Evolutionary conservation across 1,140 invertebrate genomes (phyloP).

Genomic region (Aphelenchoides fujianensis): DNA sequence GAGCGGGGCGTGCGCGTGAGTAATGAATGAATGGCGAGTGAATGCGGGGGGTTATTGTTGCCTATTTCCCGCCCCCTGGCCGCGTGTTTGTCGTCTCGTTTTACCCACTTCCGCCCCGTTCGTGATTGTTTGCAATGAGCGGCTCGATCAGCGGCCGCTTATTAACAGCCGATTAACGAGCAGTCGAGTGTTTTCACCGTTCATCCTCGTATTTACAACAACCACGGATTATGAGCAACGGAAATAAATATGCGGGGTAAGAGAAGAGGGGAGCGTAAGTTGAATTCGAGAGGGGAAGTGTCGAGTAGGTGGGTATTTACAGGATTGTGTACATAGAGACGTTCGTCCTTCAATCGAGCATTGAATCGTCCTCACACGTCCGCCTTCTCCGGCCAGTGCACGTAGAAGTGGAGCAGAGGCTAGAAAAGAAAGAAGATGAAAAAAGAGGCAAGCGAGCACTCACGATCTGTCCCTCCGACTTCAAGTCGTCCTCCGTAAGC

Average conservation of each 20-base stretch:
- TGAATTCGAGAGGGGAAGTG: not conserved
- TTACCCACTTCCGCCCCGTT: not conserved
- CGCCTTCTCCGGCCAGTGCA: slow-evolving; percentile 42
- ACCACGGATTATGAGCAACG: too few relatives aligned
- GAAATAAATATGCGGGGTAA: not conserved
- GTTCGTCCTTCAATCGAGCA: too few relatives aligned
- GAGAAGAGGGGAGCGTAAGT: too few relatives aligned
- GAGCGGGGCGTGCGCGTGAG: not conserved
- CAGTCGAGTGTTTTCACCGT: too few relatives aligned
- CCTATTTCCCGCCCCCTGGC: not conserved
- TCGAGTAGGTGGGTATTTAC: too few relatives aligned
- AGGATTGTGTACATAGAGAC: too few relatives aligned
- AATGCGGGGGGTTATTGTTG: too few relatives aligned
- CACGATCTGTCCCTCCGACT: slow-evolving; percentile 48
- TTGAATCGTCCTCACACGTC: too few relatives aligned
- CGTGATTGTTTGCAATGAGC: slow-evolving; percentile 2
- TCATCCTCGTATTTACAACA: not conserved
- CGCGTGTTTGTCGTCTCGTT: not conserved
- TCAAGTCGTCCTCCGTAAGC: slow-evolving; percentile 32
- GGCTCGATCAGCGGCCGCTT: not conserved
- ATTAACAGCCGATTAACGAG: not conserved
- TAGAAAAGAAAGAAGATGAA: too few relatives aligned
- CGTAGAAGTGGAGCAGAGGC: slow-evolving; percentile 45
- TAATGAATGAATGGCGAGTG: too few relatives aligned
- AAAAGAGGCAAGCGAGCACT: too few relatives aligned